A percentile compares a stretch with the other conserved stretches of the same genome.
Conservation (phyloP, 2,888 invertebrate genomes). For the Darwinula stevensoni region DNA sequence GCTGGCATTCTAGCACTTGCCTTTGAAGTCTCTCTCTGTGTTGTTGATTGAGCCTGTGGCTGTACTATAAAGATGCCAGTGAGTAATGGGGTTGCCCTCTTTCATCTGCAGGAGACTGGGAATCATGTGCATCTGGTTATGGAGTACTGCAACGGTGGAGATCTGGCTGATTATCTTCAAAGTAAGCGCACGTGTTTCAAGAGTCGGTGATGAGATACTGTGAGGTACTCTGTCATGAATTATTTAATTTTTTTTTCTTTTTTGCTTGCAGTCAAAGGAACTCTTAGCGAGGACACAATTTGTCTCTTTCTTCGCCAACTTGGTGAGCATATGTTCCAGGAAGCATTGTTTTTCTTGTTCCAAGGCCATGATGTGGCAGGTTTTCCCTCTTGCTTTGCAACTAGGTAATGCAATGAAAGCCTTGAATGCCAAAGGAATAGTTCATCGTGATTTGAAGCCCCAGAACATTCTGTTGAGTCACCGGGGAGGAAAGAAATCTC, state of each 20-base stretch:
- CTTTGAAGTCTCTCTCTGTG: too few species aligned
- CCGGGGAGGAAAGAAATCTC: conserved; percentile 25
- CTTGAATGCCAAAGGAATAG: conserved; percentile 84
- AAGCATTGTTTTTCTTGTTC: conserved; percentile 8
- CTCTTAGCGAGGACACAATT: conserved; percentile 89
- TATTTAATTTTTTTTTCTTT: too few species aligned
- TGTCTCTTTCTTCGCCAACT: conserved; percentile 76
- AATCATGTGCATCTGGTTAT: conserved; percentile 90
- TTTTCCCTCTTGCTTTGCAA: conserved; percentile 10
- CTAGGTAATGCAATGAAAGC: conserved; percentile 89
- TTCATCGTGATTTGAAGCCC: conserved; percentile 95
- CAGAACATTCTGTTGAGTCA: conserved; percentile 93
- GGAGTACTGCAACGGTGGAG: conserved; percentile 99
- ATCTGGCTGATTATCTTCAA: conserved; percentile 62
- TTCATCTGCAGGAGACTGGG: conserved; percentile 38
- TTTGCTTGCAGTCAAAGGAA: conserved; percentile 40
- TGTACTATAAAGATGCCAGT: too few species aligned
- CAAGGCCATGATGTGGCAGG: not conserved
- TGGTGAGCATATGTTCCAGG: too few species aligned
- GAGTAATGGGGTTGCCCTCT: too few species aligned
- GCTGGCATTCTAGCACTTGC: too few species aligned
- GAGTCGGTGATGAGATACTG: conserved; percentile 1
- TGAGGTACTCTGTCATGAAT: conserved; percentile 6
- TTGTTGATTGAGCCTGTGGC: too few species aligned
- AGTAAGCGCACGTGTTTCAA: not conserved